These are phyloP conservation scores for Callosobruchus maculatus DNA, from an alignment of 2,888 invertebrate species.

Conservation along the genomic window DNA sequence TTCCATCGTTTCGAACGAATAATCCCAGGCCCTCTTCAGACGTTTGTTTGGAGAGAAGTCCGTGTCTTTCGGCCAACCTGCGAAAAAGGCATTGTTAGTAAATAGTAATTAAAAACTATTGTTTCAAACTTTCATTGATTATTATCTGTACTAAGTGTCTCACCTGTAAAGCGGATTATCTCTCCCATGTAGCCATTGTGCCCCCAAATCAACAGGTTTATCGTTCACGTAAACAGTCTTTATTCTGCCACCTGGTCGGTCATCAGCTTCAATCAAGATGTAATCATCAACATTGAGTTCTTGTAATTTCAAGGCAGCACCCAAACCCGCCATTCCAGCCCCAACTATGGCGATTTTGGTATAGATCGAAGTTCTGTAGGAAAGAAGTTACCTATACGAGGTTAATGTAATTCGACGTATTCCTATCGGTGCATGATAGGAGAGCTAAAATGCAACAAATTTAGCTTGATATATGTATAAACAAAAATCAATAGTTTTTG, in stretches of 20 bases:
- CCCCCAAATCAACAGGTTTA: conserved; percentile 56
- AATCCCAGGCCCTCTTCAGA: conserved; percentile 58
- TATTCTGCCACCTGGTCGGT: conserved; percentile 55
- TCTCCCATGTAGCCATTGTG: conserved; percentile 63
- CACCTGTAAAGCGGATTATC: conserved; percentile 53
- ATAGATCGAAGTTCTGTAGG: background rate
- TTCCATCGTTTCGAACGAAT: conserved; percentile 52
- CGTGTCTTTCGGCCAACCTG: conserved; percentile 22
- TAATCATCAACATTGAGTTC: conserved; percentile 51
- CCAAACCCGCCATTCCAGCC: conserved; percentile 59
- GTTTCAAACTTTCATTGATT: too few relatives aligned
- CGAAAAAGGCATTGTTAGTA: too few relatives aligned
- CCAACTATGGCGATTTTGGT: conserved; percentile 54
- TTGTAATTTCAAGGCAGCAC: conserved; percentile 53
- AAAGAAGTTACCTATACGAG: background rate
- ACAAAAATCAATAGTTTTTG: too few relatives aligned
- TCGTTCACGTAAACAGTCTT: conserved; percentile 46
- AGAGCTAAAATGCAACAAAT: too few relatives aligned
- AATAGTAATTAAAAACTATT: too few relatives aligned
- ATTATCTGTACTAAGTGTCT: conserved; percentile 37
- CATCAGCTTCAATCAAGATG: conserved; percentile 56
- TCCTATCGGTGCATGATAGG: too few relatives aligned
- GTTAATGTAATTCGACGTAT: too few relatives aligned
- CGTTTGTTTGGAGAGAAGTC: conserved; percentile 49
- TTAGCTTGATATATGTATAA: too few relatives aligned